phyloP scores from a whole-genome alignment of 2,797 vertebrate genomes.

The Pangasius larnaudii region DNA sequence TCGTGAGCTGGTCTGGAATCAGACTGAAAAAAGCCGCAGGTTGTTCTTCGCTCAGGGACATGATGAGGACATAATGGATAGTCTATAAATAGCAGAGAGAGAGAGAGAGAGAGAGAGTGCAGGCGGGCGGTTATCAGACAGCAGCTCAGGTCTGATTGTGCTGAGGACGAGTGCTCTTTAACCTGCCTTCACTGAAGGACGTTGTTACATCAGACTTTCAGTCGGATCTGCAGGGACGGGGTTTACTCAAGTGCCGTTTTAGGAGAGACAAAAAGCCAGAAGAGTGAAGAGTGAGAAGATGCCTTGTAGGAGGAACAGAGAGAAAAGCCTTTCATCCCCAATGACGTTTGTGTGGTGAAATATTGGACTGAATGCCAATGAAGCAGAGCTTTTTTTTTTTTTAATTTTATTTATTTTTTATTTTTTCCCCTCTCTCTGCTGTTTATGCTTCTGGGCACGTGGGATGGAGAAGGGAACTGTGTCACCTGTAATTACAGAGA shows the following conservation, averaged over 20 bases:
- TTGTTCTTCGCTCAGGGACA: conserved; percentile 28
- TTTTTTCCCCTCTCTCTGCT: too few species aligned
- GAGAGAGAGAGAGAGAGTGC: too few species aligned
- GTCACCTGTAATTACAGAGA: conserved; percentile 56
- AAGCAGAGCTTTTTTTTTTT: neutral
- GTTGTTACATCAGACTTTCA: neutral
- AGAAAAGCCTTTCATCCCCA: conserved; percentile 33
- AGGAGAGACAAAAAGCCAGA: neutral
- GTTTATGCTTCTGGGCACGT: conserved; percentile 22
- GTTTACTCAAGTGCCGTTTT: neutral
- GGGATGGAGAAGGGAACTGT: conserved; percentile 38
- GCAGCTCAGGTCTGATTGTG: conserved; percentile 3
- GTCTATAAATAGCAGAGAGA: conserved; percentile 47
- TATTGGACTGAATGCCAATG: neutral
- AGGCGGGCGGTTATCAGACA: neutral
- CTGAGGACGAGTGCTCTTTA: neutral
- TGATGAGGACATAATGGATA: conserved; percentile 44
- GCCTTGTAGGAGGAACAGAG: conserved; percentile 19
- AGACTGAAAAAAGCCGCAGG: conserved; percentile 42
- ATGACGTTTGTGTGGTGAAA: neutral
- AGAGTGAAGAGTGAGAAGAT: neutral
- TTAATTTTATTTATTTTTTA: too few species aligned
- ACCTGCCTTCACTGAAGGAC: neutral
- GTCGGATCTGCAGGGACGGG: neutral
- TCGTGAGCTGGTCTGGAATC: conserved; percentile 24